Percentiles rank a stretch among this genome's conserved stretches.
Conservation (phyloP, 2,797 vertebrate species). For the Acanthornis magna region DNA sequence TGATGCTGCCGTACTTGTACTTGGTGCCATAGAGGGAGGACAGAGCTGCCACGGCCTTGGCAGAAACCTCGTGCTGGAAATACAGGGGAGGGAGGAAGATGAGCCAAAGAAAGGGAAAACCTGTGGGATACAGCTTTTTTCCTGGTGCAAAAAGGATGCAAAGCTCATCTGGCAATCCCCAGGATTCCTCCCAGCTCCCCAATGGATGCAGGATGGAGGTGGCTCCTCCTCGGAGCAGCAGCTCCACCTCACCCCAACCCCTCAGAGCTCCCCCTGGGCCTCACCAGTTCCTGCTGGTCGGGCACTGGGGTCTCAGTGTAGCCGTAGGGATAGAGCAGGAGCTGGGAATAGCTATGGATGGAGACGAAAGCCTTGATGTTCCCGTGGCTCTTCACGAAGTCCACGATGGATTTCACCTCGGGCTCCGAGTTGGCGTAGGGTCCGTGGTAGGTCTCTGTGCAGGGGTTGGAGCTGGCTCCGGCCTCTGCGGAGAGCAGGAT, state of each 20-base stretch:
- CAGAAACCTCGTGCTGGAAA: constrained; percentile 79
- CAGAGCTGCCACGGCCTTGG: constrained; percentile 78
- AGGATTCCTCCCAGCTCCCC: not conserved
- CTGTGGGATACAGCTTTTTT: accelerated
- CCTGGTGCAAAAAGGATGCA: accelerated
- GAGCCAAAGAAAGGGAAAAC: not conserved
- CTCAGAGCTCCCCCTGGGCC: accelerated
- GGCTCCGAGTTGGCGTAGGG: constrained; percentile 84
- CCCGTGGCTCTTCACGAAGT: constrained; percentile 86
- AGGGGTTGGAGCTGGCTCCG: constrained; percentile 84
- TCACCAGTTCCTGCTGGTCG: constrained; percentile 84
- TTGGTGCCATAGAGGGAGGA: constrained; percentile 84
- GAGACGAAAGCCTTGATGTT: constrained; percentile 92
- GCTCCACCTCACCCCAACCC: not conserved
- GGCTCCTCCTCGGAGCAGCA: not conserved
- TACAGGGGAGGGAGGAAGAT: not conserved
- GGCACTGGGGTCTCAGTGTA: constrained; percentile 72
- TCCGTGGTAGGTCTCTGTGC: constrained; percentile 84
- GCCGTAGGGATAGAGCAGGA: constrained; percentile 92
- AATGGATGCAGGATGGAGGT: accelerated
- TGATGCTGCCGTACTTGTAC: constrained; percentile 88
- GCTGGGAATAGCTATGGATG: constrained; percentile 95
- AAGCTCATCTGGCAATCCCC: not conserved
- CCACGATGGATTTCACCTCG: constrained; percentile 90
- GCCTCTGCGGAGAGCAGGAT: constrained; percentile 50